Evolutionary conservation across 2,113 vertebrate genomes (phyloP), one percentile per base, ranked within the genome.

Genomic region (Coreoperca whiteheadi): DNA sequence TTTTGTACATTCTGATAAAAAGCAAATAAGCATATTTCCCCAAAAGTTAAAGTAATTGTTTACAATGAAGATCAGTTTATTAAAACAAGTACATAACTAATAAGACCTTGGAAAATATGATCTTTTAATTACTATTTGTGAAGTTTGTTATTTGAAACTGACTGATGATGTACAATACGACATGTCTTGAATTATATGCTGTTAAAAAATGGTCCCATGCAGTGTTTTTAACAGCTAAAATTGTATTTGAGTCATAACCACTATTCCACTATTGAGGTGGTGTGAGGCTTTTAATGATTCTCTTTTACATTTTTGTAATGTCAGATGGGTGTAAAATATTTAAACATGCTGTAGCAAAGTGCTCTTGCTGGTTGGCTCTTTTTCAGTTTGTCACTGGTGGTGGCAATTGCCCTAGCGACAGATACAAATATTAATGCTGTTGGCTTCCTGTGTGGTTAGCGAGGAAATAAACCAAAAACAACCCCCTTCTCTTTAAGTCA

Each of bases 391-490:
- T 84, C 59, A 41, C 34, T 54, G 81, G 83, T 78, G 77, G 84
- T 85, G 69, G 37, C 86, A 79, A 83, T 91, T 84, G 84, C 90
- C 81, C 8, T 70, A 73, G 84, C 7, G 11, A 93, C 86, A 68
- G 78, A 70, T 96, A 95, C 94, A 96, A 96, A 95, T 86, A 93
- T 2, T 6, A 90, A 81, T 86, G 86, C 84, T 89, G 70, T 78
- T 88, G 87, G 53, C 87, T 95, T 97, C 95, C 94, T 96, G 95
- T 95, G 93, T 93, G 93, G 95, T 93, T 95, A 91, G 91, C 77
- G 14, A 46, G 57, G 48, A 66, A 70, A 75, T 65, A 73, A 71
- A 46, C 57, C 56, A 77, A 64, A 69, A 76, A 12, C 23, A 74
- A 7, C 18, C 63, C 63, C 50, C 61, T 82, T n/a, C 25, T 46